Conservation (phyloP, 2,888 invertebrate species). For the Carabus problematicus region DNA sequence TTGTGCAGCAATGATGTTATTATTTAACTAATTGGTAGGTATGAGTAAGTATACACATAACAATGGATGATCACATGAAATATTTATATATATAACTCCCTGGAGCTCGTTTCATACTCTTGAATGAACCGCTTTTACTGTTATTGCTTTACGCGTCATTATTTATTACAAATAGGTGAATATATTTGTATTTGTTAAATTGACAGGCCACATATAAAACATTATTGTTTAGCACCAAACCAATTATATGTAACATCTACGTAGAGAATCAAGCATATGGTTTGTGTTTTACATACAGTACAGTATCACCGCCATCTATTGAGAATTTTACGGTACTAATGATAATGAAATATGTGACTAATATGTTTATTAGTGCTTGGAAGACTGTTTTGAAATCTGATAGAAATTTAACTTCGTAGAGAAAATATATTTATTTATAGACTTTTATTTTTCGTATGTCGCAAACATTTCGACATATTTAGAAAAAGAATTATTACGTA, state of each 20-base stretch:
- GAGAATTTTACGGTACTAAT: background rate
- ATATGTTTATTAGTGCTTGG: slow-evolving; percentile 3
- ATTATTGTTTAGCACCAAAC: too few species aligned
- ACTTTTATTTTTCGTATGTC: background rate
- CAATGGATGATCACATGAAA: background rate
- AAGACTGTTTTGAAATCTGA: background rate
- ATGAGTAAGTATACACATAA: slow-evolving; percentile 1
- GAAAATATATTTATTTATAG: background rate
- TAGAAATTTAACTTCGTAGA: background rate
- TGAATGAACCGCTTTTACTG: background rate
- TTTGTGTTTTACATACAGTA: background rate
- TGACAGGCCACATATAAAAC: background rate
- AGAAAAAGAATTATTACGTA: too few species aligned
- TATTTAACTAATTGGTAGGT: slow-evolving; percentile 8
- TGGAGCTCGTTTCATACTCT: slow-evolving; percentile 3
- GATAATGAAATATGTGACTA: background rate
- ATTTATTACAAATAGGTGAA: slow-evolving; percentile 8
- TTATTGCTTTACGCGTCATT: slow-evolving; percentile 1
- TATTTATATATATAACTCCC: background rate
- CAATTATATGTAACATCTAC: too few species aligned
- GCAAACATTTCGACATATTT: slow-evolving; percentile 6
- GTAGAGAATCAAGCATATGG: too few species aligned
- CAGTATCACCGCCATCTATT: background rate
- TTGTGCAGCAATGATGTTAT: slow-evolving; percentile 29
- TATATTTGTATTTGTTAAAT: slow-evolving; percentile 11